Base-by-base conservation (phyloP, 2,113 vertebrate species). In the Oreochromis spilurus region DNA sequence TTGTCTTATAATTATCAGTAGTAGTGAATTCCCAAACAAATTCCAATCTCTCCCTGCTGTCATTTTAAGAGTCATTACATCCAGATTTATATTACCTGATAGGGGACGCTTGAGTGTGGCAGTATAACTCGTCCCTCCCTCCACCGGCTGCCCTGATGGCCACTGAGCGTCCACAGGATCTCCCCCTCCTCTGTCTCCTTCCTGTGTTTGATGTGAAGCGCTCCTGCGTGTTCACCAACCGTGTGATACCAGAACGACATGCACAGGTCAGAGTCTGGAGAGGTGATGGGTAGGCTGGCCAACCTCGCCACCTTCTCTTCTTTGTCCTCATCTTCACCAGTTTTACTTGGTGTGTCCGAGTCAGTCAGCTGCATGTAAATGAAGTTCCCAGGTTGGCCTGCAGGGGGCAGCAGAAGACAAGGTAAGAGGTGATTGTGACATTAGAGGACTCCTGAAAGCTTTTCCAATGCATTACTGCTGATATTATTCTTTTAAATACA, bases 171-270 rank as follows among this genome's bases (percentile, higher is more conserved):
- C 98, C 97, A 98, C 45, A 99, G 94, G 17, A 96, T 34, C 21
- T 87, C 52, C 5, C 52, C 90, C 2, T 93, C 96, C 0, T 95
- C 95, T 14, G 84, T 95, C 36, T 97, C 96, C 93, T 93, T 97
- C 79, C 94, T 94, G 82, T 97, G 97, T n/a, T 96, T 97, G 94
- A 99, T 96, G 88, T 95, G 95, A 13, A 99, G 96, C 1, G 96
- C 96, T 53, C 97, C 98, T 0, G 95, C 95, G 0, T 97, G 97
- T 0, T 96, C 95, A 0, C 97, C 97, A 0, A 94, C 94, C 96
- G 98, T 97, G 92, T 97, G 97, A 77, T 99, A 99, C 98, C 98
- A 99, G 96, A 99, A 99, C 4, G 98, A 98, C 97, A 99, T 96
- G 93, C 98, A 99, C 88, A 98, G 97, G 48, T 97, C 96, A 1